Evolutionary conservation across 2,797 vertebrate genomes (phyloP).

Genomic region (Yasuhikotakia modesta): DNA sequence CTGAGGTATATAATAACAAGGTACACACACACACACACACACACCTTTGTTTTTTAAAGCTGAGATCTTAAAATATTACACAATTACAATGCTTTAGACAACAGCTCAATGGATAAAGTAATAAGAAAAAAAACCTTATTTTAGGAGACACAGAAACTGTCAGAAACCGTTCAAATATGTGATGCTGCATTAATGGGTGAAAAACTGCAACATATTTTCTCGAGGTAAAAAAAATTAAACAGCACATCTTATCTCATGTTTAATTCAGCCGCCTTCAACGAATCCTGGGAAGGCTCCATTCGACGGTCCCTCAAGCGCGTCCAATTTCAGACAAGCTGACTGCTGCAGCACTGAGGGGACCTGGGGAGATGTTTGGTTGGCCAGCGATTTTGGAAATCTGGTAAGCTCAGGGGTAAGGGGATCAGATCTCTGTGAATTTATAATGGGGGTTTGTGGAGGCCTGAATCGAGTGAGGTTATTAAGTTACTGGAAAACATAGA

Average conservation of each 20-base stretch:
- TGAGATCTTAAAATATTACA: no score
- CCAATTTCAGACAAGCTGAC: conserved; percentile 67
- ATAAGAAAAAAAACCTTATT: not conserved
- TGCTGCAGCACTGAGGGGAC: conserved; percentile 55
- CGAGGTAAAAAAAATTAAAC: not conserved
- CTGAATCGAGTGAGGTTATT: conserved; percentile 50
- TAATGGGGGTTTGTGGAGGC: conserved; percentile 53
- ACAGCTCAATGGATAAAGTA: not conserved
- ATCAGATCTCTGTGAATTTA: conserved; percentile 65
- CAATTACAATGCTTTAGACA: no score
- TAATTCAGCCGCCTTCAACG: conserved; percentile 62
- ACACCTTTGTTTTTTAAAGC: no score
- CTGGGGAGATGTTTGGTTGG: conserved; percentile 57
- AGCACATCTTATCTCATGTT: conserved; percentile 59
- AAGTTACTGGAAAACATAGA: conserved; percentile 52
- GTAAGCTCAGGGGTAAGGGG: conserved; percentile 64
- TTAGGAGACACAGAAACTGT: conserved; percentile 8
- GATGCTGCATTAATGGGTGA: conserved; percentile 4
- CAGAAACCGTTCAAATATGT: not conserved
- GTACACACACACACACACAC: not conserved
- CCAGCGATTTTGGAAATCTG: conserved; percentile 59
- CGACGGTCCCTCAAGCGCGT: conserved; percentile 62
- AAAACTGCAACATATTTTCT: conserved; percentile 10
- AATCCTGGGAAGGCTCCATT: conserved; percentile 62
- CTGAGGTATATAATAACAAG: conserved; percentile 20